Base-by-base conservation (phyloP, 2,113 vertebrate genomes). In the Leptocoma aspasia region DNA sequence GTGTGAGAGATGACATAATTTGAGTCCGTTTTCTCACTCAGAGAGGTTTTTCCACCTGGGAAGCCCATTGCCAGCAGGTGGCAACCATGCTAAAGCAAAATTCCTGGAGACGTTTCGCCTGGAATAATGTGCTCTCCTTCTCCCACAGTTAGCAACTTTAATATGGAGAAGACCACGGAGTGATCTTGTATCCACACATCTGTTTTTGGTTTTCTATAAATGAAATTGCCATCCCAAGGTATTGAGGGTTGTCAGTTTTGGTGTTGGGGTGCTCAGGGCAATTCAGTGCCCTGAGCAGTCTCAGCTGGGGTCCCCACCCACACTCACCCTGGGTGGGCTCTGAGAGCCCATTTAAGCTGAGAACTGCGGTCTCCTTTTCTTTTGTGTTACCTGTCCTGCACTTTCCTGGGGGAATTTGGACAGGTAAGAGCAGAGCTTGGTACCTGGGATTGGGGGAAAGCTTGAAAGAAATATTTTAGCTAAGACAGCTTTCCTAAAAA, bases 31-130 rank as follows among this genome's bases (percentile, higher is more conserved):
- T 69, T 39, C 57, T 60, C 71, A 6, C 15, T 31, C 54, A 1
- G 35, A 72, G 18, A 63, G 4, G 6, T 26, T 87, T 89, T 86
- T 56, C 53, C 54, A 15, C 11, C 17, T 2, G 24, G 3, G 42
- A 45, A 79, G 6, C 20, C n/a, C 31, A 6, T 16, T 13, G 59
- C 95, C 96, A 93, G 90, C 65, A 95, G 93, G 26, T 94, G 97
- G 96, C 91, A 88, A 72, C 41, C 22, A 17, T 13, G 89, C 49
- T 35, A 61, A 88, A 69, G 64, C 66, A 13, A 56, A 63, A 47
- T 24, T 66, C 26, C 65, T 33, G 33, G 20, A 31, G 33, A 68
- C 71, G 21, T 33, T 90, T 33, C 9, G 11, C 10, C 57, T 30
- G 53, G 52, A 68, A 71, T 21, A 35, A 68, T 4, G 4, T 4